Evolutionary conservation across 2,113 vertebrate species (phyloP).

Genomic region (Pteronura brasiliensis): DNA sequence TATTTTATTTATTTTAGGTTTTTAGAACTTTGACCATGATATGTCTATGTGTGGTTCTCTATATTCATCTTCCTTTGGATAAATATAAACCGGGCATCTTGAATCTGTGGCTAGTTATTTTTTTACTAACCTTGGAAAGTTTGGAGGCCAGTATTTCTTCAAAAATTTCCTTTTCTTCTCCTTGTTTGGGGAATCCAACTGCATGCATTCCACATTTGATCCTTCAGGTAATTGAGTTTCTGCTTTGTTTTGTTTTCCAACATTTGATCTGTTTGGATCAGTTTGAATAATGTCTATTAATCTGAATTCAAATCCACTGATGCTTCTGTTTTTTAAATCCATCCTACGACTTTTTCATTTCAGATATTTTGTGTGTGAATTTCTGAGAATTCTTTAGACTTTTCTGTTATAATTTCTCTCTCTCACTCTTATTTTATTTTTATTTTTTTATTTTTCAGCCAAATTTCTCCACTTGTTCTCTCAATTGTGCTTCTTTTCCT

Average conservation of each 20-base stretch:
- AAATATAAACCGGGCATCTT: not conserved
- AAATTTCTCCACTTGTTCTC: not conserved
- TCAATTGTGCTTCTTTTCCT: not conserved
- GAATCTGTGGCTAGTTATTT: not conserved
- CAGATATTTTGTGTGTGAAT: not conserved
- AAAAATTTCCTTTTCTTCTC: not conserved
- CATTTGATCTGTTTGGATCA: not conserved
- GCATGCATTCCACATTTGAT: not conserved
- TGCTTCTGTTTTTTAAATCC: not conserved
- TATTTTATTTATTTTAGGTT: not conserved
- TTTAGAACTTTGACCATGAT: not conserved
- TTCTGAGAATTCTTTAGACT: not conserved
- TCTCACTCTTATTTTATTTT: too few relatives aligned
- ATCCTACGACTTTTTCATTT: not conserved
- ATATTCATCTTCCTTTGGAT: not conserved
- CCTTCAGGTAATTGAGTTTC: not conserved
- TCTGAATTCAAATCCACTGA: not conserved
- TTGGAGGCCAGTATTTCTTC: not conserved
- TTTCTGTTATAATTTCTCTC: not conserved
- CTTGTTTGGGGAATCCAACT: not conserved
- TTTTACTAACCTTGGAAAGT: not conserved
- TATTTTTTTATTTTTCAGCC: not conserved
- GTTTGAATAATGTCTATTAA: not conserved
- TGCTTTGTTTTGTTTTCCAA: not conserved
- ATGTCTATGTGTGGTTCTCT: not conserved